These are phyloP conservation scores for Bombus turneri DNA, from an alignment of 1,140 invertebrate species.

Conservation along the genomic window DNA sequence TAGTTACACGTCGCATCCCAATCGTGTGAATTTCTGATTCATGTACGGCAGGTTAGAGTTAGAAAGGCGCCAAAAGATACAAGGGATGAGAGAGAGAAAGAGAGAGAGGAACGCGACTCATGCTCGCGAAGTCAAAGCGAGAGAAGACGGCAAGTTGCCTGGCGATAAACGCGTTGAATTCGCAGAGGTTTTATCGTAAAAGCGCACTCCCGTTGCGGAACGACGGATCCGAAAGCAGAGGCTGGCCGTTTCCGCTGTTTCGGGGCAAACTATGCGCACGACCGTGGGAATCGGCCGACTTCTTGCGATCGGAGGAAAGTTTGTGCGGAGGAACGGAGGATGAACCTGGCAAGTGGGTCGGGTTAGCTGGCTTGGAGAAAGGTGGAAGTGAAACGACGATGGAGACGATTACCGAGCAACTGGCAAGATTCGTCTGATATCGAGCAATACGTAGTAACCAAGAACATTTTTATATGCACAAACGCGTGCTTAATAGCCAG, in stretches of 20 bases:
- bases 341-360: conserved; percentile 2
- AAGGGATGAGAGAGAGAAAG: not conserved
- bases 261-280: not conserved
- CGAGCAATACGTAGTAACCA: no score
- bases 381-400: not conserved
- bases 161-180: conserved; percentile 38
- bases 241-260: not conserved
- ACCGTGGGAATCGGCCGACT: conserved; percentile 22
- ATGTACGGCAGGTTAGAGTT: not conserved
- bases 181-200: not conserved
- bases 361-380: not conserved
- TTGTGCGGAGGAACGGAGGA: not conserved
- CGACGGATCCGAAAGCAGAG: conserved; percentile 10
- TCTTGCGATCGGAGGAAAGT: not conserved
- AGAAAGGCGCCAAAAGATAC: no score
- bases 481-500: not conserved
- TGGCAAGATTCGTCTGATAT: not conserved
- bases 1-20: not conserved
- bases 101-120: conserved; percentile 51
- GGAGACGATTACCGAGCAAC: not conserved
- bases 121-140: conserved; percentile 61
- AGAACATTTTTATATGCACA: not conserved
- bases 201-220: conserved; percentile 11
- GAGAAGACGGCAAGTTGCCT: conserved; percentile 50
- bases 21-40: not conserved